Evolutionary conservation across 2,113 vertebrate genomes (phyloP).

Genomic region (Falco punctatus): DNA sequence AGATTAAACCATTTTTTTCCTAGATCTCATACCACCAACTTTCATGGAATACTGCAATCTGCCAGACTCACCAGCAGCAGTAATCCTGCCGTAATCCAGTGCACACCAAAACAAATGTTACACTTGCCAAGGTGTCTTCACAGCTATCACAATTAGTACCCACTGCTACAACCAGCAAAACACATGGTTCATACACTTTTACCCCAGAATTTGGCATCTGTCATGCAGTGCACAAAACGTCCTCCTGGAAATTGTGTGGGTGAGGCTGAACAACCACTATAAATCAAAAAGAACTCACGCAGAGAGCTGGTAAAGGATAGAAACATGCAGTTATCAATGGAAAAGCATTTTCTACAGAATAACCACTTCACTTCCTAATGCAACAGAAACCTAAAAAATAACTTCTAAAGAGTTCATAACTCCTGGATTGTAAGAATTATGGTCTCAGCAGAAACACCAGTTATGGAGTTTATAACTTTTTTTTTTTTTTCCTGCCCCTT

Average conservation of each 20-base stretch:
- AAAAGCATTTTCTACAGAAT: neutral
- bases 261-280: neutral
- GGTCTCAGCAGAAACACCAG: neutral
- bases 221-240: neutral
- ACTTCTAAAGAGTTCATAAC: neutral
- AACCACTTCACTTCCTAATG: neutral
- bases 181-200: neutral
- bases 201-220: neutral
- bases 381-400: neutral
- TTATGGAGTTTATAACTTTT: neutral
- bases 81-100: neutral
- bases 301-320: neutral
- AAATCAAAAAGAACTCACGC: neutral
- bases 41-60: neutral
- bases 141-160: neutral
- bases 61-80: neutral
- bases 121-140: neutral
- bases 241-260: conserved; percentile 17
- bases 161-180: neutral
- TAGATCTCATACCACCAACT: neutral
- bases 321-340: neutral
- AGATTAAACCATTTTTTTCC: neutral
- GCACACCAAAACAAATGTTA: neutral
- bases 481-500: neutral
- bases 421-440: neutral